These are phyloP conservation scores for Tachysurus fulvidraco DNA, from an alignment of 2,113 vertebrate genomes.

Conservation along the genomic window DNA sequence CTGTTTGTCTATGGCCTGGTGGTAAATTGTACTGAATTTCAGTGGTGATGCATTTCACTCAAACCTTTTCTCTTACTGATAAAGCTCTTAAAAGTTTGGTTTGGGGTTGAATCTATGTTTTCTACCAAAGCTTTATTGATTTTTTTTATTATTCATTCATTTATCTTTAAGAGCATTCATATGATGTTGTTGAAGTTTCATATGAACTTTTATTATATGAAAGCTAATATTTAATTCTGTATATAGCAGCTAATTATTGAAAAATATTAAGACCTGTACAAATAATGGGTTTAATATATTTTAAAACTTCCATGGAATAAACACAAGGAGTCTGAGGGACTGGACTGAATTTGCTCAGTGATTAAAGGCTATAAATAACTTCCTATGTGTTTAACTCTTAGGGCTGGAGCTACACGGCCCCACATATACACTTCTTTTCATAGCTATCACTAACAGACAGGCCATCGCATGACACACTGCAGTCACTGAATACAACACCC, in stretches of 20 bases:
- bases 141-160: background rate
- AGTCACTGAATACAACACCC: conserved; percentile 63
- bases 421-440: conserved; percentile 53
- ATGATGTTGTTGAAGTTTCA: too few relatives aligned
- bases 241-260: background rate
- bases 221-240: background rate
- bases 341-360: conserved; percentile 74
- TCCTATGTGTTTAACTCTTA: conserved; percentile 58
- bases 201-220: background rate
- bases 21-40: background rate
- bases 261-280: background rate
- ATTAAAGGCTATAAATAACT: conserved; percentile 77
- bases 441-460: conserved; percentile 54
- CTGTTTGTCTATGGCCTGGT: conserved; percentile 49
- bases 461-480: conserved; percentile 65
- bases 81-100: background rate
- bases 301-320: conserved; percentile 63
- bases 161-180: background rate
- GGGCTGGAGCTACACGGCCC: conserved; percentile 46
- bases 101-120: background rate
- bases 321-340: conserved; percentile 65
- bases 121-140: background rate
- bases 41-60: background rate
- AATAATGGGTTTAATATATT: conserved; percentile 13
- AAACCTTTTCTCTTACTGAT: background rate